Percentiles rank a stretch among this genome's conserved stretches.
phyloP scores from a whole-genome alignment of 2,888 invertebrate genomes.

The Endomychus coccineus region DNA sequence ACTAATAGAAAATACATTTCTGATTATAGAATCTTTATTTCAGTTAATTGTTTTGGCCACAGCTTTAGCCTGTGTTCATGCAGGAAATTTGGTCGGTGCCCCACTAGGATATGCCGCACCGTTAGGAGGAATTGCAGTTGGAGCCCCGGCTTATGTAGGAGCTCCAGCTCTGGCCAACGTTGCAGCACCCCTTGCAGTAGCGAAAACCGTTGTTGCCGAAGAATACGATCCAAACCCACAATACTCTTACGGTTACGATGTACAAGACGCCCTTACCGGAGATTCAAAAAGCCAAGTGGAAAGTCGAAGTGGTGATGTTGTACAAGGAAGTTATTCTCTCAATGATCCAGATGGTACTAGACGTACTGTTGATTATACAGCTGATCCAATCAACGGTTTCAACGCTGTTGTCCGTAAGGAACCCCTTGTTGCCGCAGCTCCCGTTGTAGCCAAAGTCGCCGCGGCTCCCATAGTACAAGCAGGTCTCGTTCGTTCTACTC shows the following conservation, averaged over 20 bases:
- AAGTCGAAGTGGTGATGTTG: slow-evolving; percentile 56
- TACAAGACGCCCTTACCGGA: slow-evolving; percentile 51
- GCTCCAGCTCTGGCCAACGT: slow-evolving; percentile 20
- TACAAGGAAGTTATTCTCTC: slow-evolving; percentile 53
- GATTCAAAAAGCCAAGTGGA: slow-evolving; percentile 55
- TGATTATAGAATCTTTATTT: too few relatives aligned
- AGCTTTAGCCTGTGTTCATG: slow-evolving; percentile 11
- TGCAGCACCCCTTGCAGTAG: slow-evolving; percentile 33
- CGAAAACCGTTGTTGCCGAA: slow-evolving; percentile 20
- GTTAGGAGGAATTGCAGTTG: slow-evolving; percentile 24
- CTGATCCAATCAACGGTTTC: slow-evolving; percentile 50
- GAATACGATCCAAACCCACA: slow-evolving; percentile 42
- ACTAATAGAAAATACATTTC: too few relatives aligned
- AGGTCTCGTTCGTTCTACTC: neutral
- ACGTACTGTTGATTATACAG: slow-evolving; percentile 55
- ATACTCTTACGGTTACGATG: slow-evolving; percentile 51
- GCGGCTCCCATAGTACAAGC: slow-evolving; percentile 5
- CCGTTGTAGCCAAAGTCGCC: slow-evolving; percentile 13
- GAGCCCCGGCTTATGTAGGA: slow-evolving; percentile 23
- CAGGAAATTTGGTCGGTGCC: slow-evolving; percentile 21
- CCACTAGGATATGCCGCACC: slow-evolving; percentile 32
- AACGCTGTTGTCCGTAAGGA: slow-evolving; percentile 51
- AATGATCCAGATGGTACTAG: slow-evolving; percentile 55
- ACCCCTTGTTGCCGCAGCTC: slow-evolving; percentile 46
- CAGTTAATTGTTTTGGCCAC: slow-evolving; percentile 12